Percentiles rank a stretch among this genome's conserved stretches.
Conservation (phyloP, 2,797 vertebrate species). For the Spinibarbus caldwelli region DNA sequence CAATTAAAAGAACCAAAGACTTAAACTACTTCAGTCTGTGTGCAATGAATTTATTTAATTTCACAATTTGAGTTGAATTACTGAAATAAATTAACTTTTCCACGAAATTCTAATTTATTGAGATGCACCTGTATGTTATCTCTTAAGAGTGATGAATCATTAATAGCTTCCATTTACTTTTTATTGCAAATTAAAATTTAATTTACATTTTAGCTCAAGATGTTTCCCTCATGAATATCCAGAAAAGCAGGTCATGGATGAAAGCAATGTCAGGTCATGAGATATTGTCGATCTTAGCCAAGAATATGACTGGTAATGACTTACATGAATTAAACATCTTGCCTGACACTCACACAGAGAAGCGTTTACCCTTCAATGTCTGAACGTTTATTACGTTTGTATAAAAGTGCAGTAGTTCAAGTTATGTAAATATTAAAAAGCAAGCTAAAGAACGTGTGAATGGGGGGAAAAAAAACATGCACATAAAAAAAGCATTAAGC, state of each 20-base stretch:
- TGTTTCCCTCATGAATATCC: background rate
- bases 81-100: too few relatives aligned
- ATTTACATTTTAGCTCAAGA: background rate
- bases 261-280: slow-evolving; percentile 4
- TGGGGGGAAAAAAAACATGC: too few relatives aligned
- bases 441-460: background rate
- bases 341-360: slow-evolving; percentile 16
- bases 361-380: slow-evolving; percentile 67
- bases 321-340: background rate
- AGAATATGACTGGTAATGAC: background rate
- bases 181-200: background rate
- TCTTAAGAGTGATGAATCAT: background rate
- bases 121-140: too few relatives aligned
- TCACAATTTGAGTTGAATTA: too few relatives aligned
- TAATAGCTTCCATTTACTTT: background rate
- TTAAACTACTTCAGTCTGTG: too few relatives aligned
- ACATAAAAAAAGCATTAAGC: background rate
- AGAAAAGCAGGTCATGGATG: background rate
- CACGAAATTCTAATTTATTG: too few relatives aligned
- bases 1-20: too few relatives aligned
- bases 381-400: slow-evolving; percentile 62
- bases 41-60: too few relatives aligned
- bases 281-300: background rate
- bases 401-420: slow-evolving; percentile 59
- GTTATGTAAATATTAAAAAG: slow-evolving; percentile 65